Base-by-base conservation (phyloP, 2,113 vertebrate genomes). In the Potamarius usumacintae region DNA sequence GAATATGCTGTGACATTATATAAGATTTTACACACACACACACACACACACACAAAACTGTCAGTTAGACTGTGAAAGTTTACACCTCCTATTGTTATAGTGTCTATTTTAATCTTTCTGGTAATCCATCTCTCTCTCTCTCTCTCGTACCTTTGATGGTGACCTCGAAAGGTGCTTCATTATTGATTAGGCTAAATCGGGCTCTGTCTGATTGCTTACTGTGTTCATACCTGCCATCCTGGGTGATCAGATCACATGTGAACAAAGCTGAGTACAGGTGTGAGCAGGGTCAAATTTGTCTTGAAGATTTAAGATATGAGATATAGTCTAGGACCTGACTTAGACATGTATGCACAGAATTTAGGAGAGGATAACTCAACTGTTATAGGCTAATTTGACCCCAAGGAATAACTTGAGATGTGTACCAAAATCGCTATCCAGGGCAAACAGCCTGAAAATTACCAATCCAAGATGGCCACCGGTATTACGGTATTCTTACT, bases 121-220 rank as follows among this genome's bases (percentile, higher is more conserved):
- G 30, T 60, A 81, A 60, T 81, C 25, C 15, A 30, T 76, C 53
- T 57, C 18, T 1, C 17, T 7, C 81, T 50, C 48, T 9, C 48
- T 5, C 17, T 10, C 83, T 74, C 53, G 11, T 82, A 30, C 67
- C 69, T 82, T 27, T 74, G 15, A n/a, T 50, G 12, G 2, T 87
- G 86, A 77, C 80, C 86, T 52, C 86, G 18, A 65, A 87, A 87
- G 57, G 58, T 87, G 58, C 58, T 83, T 65, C 30, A 87, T 57
- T 83, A 87, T 87, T 87, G 86, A 87, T 83, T 53, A 77, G 81
- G 48, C 57, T 65, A 77, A 83, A 17, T 65, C 83, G 57, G n/a
- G 69, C 86, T 77, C 81, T 27, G 69, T 57, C 57, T 2, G 30
- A 60, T 42, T 80, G n/a, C 78, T 27, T 11, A n/a, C 4, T 7